A percentile compares a stretch with the other conserved stretches of the same genome.
Conservation (phyloP, 2,113 vertebrate species). For the Morphnarchus princeps region DNA sequence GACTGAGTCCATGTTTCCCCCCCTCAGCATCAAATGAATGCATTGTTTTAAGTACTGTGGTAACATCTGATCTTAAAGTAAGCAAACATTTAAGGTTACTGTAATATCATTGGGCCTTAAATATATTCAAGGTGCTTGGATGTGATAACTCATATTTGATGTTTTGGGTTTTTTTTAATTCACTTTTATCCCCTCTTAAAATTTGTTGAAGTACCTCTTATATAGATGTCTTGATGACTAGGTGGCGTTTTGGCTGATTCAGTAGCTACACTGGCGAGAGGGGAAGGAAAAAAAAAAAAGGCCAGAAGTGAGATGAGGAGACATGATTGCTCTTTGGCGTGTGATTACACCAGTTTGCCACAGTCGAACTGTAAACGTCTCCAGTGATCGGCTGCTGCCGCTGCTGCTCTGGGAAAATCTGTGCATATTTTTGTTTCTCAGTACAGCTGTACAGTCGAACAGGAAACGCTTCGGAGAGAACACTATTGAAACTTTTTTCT, state of each 20-base stretch:
- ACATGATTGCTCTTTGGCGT: not conserved
- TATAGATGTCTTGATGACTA: not conserved
- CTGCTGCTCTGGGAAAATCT: not conserved
- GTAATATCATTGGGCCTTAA: not conserved
- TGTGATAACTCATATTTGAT: not conserved
- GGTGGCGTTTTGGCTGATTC: not conserved
- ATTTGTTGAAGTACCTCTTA: not conserved
- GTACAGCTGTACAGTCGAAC: not conserved
- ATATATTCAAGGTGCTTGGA: not conserved
- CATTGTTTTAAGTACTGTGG: not conserved
- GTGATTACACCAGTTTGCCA: not conserved
- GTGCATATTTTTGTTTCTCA: not conserved
- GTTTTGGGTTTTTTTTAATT: not conserved
- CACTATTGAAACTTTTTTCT: not conserved
- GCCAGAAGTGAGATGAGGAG: not conserved
- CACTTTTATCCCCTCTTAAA: not conserved
- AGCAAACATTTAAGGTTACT: not conserved
- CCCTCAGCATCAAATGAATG: not conserved
- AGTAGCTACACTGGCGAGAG: not conserved
- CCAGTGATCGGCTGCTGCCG: not conserved
- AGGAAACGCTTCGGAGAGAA: accelerated
- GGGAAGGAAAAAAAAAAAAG: not conserved
- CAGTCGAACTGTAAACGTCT: not conserved
- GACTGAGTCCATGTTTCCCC: not conserved
- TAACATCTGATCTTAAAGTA: not conserved